Percentiles rank a stretch among this genome's conserved stretches.
These are phyloP conservation scores for Arremon aurantiirostris DNA, from an alignment of 2,797 vertebrate species.

Conservation along the genomic window DNA sequence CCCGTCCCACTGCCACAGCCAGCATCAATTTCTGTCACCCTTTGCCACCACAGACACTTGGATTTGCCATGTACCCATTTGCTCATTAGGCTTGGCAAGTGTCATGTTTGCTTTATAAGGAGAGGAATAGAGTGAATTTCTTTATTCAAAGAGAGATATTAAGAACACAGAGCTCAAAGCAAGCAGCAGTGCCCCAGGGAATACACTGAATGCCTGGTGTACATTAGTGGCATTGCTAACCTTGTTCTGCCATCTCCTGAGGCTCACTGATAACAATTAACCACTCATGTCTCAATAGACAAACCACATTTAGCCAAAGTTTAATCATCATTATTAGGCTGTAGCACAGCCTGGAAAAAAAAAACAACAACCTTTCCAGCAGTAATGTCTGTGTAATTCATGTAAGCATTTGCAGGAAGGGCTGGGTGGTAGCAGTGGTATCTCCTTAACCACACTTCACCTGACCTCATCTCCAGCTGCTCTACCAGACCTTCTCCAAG, in stretches of 20 bases:
- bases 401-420: background rate
- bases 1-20: background rate
- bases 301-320: background rate
- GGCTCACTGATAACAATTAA: constrained; percentile 1
- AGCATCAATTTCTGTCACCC: background rate
- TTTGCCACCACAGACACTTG: background rate
- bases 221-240: constrained; percentile 5
- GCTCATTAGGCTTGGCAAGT: background rate
- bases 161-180: background rate
- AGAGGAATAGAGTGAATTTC: background rate
- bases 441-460: background rate
- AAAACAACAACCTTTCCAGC: background rate
- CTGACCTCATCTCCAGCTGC: background rate
- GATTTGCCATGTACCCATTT: background rate
- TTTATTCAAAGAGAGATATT: background rate
- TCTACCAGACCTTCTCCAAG: background rate
- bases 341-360: background rate
- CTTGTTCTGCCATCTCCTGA: constrained; percentile 5
- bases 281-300: background rate
- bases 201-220: background rate
- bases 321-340: background rate
- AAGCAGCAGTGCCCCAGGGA: constrained; percentile 4
- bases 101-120: background rate
- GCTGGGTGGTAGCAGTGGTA: background rate
- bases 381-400: background rate